Evolutionary conservation across 2,797 vertebrate species (phyloP).

Genomic region (Steatocranus sp.): DNA sequence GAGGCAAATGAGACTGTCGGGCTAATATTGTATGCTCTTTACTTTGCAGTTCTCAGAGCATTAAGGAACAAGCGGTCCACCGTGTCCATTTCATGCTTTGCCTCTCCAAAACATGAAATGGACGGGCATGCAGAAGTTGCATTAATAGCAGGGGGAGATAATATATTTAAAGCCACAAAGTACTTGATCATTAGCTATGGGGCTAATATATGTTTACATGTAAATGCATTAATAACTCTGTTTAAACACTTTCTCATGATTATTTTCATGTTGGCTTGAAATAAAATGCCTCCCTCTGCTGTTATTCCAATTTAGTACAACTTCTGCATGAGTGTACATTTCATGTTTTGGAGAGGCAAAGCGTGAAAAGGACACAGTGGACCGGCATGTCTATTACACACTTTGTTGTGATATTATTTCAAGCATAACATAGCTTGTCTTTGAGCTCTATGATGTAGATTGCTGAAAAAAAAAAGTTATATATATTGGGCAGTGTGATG

Average conservation of each 20-base stretch:
- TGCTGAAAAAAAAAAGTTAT: background rate
- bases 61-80: background rate
- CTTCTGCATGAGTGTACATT: background rate
- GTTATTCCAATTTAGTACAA: background rate
- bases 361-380: background rate
- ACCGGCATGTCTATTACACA: background rate
- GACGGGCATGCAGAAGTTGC: background rate
- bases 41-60: background rate
- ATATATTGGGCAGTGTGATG: background rate
- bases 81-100: background rate
- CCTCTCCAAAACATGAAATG: background rate
- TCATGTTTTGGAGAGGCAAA: background rate
- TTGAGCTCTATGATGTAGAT: background rate
- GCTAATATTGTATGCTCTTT: background rate
- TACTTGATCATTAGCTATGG: background rate
- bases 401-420: background rate
- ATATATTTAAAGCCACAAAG: background rate
- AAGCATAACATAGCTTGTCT: background rate
- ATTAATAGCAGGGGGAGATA: background rate
- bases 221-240: background rate
- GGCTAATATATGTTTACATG: background rate
- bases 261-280: background rate
- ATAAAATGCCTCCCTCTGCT: background rate
- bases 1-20: no score
- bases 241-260: background rate